Conservation (phyloP, 2,888 invertebrate genomes). For the Apotomis betuletana region DNA sequence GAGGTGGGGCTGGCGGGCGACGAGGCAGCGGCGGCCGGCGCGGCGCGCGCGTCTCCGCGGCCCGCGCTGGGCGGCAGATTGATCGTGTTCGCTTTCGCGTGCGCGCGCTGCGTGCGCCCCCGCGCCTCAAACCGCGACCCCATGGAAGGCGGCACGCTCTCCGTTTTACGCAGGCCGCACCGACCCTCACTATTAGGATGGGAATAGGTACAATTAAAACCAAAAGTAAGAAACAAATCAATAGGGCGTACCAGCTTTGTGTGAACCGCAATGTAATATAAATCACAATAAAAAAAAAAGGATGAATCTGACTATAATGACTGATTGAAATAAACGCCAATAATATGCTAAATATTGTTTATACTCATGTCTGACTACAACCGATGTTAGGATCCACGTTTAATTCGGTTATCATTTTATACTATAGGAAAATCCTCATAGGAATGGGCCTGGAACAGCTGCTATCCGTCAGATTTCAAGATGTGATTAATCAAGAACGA, state of each 20-base stretch:
- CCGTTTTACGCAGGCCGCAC: slow-evolving; percentile 75
- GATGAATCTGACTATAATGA: neutral
- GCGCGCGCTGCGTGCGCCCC: slow-evolving; percentile 70
- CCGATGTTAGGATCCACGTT: neutral
- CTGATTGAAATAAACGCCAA: neutral
- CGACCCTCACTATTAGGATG: slow-evolving; percentile 70
- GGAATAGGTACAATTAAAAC: slow-evolving; percentile 63
- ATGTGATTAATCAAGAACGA: no score
- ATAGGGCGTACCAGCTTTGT: slow-evolving; percentile 63
- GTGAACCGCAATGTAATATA: slow-evolving; percentile 1
- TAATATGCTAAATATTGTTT: neutral
- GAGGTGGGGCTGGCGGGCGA: slow-evolving; percentile 69
- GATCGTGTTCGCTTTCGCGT: slow-evolving; percentile 84
- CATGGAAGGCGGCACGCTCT: slow-evolving; percentile 73
- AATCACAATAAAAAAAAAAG: neutral
- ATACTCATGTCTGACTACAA: neutral
- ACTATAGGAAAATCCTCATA: no score
- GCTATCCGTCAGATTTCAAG: no score
- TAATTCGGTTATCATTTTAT: no score
- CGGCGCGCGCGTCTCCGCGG: slow-evolving; percentile 63
- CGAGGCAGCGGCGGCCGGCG: slow-evolving; percentile 49
- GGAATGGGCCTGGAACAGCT: no score
- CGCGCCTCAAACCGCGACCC: slow-evolving; percentile 69
- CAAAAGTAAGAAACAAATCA: slow-evolving; percentile 58
- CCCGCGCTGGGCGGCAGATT: slow-evolving; percentile 81